phyloP scores from a whole-genome alignment of 2,113 vertebrate genomes.

The Henicopernis longicauda region DNA sequence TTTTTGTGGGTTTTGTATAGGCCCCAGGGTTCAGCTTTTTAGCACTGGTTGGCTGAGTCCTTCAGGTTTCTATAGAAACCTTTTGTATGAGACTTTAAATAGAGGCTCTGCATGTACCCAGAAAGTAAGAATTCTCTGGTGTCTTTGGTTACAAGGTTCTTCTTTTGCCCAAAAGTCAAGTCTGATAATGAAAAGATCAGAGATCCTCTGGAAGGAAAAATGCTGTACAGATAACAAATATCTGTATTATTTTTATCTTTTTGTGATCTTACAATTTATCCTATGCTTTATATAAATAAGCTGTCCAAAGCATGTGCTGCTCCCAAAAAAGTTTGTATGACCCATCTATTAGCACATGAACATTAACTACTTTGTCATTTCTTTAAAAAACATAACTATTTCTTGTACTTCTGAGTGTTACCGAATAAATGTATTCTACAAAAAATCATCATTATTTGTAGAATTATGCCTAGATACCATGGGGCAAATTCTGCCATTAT shows the following conservation, averaged over 20 bases:
- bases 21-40: conserved; percentile 14
- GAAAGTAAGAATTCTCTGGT: background rate
- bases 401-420: background rate
- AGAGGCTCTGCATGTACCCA: conserved; percentile 1
- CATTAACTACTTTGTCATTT: background rate
- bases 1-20: background rate
- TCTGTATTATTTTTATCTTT: background rate
- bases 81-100: conserved; percentile 37
- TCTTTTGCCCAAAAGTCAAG: background rate
- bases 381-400: background rate
- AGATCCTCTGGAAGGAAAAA: background rate
- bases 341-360: background rate
- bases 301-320: background rate
- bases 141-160: background rate
- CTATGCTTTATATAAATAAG: background rate
- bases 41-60: background rate
- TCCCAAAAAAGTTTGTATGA: background rate
- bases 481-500: background rate
- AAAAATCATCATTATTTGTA: background rate
- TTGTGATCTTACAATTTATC: background rate
- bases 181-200: background rate
- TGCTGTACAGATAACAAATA: background rate
- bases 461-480: background rate
- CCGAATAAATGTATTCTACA: background rate
- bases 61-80: conserved; percentile 55